Evolutionary conservation across 2,888 invertebrate species (phyloP), one percentile per base, ranked within the genome.

Genomic region (Polydrusus pterygomalis): DNA sequence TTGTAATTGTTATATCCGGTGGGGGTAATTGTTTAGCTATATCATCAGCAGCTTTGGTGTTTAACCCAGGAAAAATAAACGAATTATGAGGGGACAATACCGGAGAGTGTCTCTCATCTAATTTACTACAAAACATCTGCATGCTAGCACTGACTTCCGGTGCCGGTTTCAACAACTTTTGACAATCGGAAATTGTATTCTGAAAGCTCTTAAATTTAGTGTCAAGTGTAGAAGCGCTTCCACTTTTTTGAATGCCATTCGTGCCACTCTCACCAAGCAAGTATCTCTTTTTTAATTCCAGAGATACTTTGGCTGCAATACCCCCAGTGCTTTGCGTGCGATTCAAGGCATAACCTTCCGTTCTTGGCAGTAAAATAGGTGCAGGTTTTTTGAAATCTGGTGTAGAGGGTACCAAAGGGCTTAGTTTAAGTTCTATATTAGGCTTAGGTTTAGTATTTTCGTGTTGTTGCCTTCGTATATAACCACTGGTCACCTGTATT

Each of bases 281-380:
- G 87, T 96, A 97, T 77, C 93, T 92, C 83, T 96, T 94, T 85
- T 96, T 96, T 56, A 96, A 90, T 88, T 96, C 96, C 67, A 96
- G 88, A 17, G 96, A 96, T 72, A 95, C 92, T 87, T 96, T 96
- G 15, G 96, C 95, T 11, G 96, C 96, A 71, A 96, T 93, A 18
- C 96, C 96, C 83, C 95, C 95, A 0, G 96, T 96, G 79, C 96
- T 96, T 78, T 95, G 94, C 0, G 96, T 94, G 82, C 95, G 91
- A 84, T 93, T 95, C 51, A 96, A 90, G 51, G 94, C 90, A 85
- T 94, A 95, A 79, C 95, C 94, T n/a, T 93, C 93, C 13, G 90
- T 90, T 5, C 91, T 89, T 79, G 83, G 80, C 63, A 84, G 78
- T 60, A 84, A 78, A 70, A 83, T 76, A 13, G 82, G 83, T 82